Evolutionary conservation across 1,140 invertebrate genomes (phyloP), one percentile per base, ranked within the genome.

Genomic region (Drosophila busckii): DNA sequence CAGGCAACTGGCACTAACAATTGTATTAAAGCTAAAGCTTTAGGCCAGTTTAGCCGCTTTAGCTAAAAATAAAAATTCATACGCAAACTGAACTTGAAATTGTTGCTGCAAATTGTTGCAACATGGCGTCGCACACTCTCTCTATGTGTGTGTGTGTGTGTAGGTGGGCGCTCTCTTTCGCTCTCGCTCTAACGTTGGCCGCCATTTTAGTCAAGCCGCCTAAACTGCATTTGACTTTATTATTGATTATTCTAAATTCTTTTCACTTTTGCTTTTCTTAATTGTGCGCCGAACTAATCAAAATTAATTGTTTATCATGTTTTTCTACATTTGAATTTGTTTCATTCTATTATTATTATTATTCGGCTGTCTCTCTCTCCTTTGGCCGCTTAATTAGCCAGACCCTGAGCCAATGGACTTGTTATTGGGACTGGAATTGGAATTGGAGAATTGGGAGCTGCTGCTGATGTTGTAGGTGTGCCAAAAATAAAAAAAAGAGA

Each of bases 271-370:
- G 35, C 70, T 76, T 76, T 76, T 54, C 64, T 80, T 80, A 80
- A 82, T 82, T 80, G 73, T 73, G 56, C 29, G 53, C 69, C 59
- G 50, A 53, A 59, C 73, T 82, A 82, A 82, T 82, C 75, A 83
- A 82, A 82, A 82, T 82, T 82, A 82, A 82, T 82, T 82, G 75
- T 82, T 83, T 83, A 83, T 83, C 76, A 83, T 82, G 75, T 82
- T 75, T 19, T 83, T n/a, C n/a, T n/a, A n/a, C n/a, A 83, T 82
- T 83, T 75, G 76, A 80, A 75, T 82, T 80, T 65, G 63, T 68
- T 80, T 66, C 66, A 55, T 62, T 70, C 78, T 70, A 41, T 56
- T 58, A 50, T 46, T 49, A 40, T 31, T 52, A 19, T 49, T 55
- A 52, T 45, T 68, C 31, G 22, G 10, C 19, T 58, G 15, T 35